These are phyloP conservation scores for Heteromyza rotundicornis DNA, from an alignment of 2,888 invertebrate genomes.

Conservation along the genomic window DNA sequence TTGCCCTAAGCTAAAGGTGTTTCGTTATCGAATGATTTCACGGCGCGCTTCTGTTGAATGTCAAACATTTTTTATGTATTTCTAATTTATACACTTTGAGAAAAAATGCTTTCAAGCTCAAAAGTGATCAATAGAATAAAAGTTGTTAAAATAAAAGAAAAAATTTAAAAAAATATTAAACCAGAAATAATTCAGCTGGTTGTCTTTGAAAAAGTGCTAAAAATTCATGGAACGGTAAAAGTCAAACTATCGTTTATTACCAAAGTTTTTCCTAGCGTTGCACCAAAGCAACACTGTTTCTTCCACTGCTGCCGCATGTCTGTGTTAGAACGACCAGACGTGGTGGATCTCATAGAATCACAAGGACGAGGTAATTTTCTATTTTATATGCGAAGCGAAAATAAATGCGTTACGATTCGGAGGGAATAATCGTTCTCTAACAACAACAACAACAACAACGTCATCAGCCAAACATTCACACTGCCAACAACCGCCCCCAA, in stretches of 20 bases:
- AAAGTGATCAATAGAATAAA: too few species aligned
- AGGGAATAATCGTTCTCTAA: constrained; percentile 35
- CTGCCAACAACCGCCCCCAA: constrained; percentile 5
- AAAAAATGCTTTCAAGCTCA: too few species aligned
- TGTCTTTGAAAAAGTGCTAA: too few species aligned
- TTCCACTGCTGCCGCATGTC: background rate
- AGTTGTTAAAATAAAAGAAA: too few species aligned
- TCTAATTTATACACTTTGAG: too few species aligned
- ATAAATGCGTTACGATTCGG: constrained; percentile 30
- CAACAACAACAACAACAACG: constrained; percentile 30
- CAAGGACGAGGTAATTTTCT: constrained; percentile 30
- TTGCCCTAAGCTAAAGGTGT: constrained; percentile 11
- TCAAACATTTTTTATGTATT: background rate
- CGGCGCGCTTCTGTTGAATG: background rate
- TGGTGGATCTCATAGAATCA: background rate
- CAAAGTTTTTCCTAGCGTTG: too few species aligned
- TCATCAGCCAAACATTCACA: constrained; percentile 27
- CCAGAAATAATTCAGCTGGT: too few species aligned
- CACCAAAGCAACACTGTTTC: background rate
- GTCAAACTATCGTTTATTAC: too few species aligned
- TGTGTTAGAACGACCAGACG: background rate
- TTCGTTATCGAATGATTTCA: constrained; percentile 1
- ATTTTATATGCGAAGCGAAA: constrained; percentile 35
- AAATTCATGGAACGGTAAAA: too few species aligned
- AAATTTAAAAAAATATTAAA: too few species aligned